phyloP scores from a whole-genome alignment of 2,888 invertebrate species.

The Magallana nippona region DNA sequence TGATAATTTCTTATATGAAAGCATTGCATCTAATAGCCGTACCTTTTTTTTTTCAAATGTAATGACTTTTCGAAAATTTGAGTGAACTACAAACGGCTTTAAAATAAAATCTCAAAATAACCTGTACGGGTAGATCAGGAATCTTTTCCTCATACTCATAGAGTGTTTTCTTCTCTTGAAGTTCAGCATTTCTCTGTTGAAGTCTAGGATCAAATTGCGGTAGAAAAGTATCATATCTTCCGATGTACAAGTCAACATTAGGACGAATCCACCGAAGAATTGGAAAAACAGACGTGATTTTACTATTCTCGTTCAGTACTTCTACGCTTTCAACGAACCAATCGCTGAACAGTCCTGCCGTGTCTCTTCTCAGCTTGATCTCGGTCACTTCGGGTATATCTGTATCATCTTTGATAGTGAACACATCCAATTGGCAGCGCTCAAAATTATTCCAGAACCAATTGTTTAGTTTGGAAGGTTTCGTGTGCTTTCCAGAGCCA shows the following conservation, averaged over 20 bases:
- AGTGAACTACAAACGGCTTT: no score
- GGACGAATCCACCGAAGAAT: constrained; percentile 63
- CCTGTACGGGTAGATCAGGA: constrained; percentile 68
- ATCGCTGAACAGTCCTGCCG: constrained; percentile 69
- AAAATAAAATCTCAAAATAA: constrained; percentile 36
- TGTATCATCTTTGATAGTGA: constrained; percentile 61
- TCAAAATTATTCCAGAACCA: constrained; percentile 76
- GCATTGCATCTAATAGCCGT: no score
- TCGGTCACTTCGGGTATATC: constrained; percentile 59
- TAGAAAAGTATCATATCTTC: constrained; percentile 76
- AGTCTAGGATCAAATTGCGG: constrained; percentile 77
- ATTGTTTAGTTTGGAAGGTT: constrained; percentile 77
- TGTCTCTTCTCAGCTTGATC: constrained; percentile 79
- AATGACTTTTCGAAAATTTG: no score
- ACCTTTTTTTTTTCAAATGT: no score
- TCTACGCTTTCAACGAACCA: constrained; percentile 43
- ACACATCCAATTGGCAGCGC: constrained; percentile 67
- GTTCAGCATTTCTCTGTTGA: constrained; percentile 78
- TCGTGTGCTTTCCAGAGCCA: constrained; percentile 73
- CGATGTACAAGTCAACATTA: constrained; percentile 61
- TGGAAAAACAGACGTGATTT: constrained; percentile 19
- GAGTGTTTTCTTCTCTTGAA: constrained; percentile 75
- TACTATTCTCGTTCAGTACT: not conserved
- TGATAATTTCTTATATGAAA: no score
- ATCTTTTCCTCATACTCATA: constrained; percentile 65